Base-by-base conservation (phyloP, 2,888 invertebrate species). In the Scaptomyza reducta region DNA sequence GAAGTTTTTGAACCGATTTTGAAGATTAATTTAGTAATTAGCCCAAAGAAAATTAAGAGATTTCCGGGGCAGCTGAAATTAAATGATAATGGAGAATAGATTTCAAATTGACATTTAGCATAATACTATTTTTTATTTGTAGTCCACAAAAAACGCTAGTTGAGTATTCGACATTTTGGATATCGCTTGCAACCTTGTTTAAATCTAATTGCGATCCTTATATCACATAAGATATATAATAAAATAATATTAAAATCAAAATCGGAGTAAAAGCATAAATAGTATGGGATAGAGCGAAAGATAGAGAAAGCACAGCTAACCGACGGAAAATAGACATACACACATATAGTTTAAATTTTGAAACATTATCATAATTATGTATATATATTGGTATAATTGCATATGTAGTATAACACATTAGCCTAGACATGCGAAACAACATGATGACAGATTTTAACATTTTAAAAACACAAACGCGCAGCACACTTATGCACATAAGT, bases 91-190 rank as follows among this genome's bases (percentile, higher is more conserved):
- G 14, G 33, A 31, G 31, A 64, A 18, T 38, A 50, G 18, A 46
- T 10, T 1, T 56, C 7, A 63, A 63, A 57, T 57, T 53, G 33
- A 59, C 33, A 49, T 76, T 76, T 51, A 40, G 45, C 46, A 49
- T 73, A 67, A 58, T 65, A 60, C 59, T 66, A 2, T 51, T 61
- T 53, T 38, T 56, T 61, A 53, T 67, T 74, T 47, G 27, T 47
- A 64, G 46, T 40, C 56, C 41, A 42, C 54, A 33, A 27, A 59
- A 29, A 18, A 22, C 3, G 29, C 11, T 31, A 10, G 38, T 55
- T 74, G 76, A 66, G 71, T 61, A 71, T 61, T 71, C 58, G 71
- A 60, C 54, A 74, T 57, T 51, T 31, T 31, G 31, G n/a, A 14
- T 41, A 27, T 64, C 45, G 33, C 18, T 49, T 35, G 29, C n/a